Percentiles rank a stretch among this genome's conserved stretches.
phyloP scores from a whole-genome alignment of 2,888 invertebrate species.

The Campoletis raptor region DNA sequence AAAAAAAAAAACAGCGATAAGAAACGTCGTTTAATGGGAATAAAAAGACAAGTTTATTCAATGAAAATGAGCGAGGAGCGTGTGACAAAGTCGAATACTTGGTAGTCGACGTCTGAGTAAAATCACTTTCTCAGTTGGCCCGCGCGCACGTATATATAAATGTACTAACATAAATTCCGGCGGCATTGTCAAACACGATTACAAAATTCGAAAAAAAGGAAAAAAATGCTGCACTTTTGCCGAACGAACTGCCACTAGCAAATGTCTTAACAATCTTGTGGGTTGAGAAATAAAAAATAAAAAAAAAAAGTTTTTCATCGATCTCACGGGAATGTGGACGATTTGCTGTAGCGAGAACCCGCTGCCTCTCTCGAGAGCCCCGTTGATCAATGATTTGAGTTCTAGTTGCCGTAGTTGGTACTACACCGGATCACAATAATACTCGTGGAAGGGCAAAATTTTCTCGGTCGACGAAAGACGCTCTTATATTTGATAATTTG shows the following conservation, averaged over 20 bases:
- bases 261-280: too few species aligned
- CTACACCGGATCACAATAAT: conserved; percentile 43
- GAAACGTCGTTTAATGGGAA: background rate
- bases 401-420: background rate
- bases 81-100: background rate
- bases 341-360: background rate
- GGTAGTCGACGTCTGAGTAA: background rate
- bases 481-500: background rate
- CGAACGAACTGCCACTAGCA: too few species aligned
- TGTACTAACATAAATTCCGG: background rate
- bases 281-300: background rate
- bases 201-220: background rate
- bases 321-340: conserved; percentile 25
- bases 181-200: background rate
- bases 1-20: too few species aligned
- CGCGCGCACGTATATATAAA: too few species aligned
- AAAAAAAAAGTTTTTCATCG: background rate
- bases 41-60: conserved; percentile 21
- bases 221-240: background rate
- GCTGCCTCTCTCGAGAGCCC: background rate
- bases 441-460: conserved; percentile 12
- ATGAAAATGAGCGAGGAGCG: background rate
- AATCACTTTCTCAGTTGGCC: background rate
- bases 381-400: background rate
- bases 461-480: background rate